Conservation (phyloP, 2,888 invertebrate species). For the Mimumesa dahlbomi region DNA sequence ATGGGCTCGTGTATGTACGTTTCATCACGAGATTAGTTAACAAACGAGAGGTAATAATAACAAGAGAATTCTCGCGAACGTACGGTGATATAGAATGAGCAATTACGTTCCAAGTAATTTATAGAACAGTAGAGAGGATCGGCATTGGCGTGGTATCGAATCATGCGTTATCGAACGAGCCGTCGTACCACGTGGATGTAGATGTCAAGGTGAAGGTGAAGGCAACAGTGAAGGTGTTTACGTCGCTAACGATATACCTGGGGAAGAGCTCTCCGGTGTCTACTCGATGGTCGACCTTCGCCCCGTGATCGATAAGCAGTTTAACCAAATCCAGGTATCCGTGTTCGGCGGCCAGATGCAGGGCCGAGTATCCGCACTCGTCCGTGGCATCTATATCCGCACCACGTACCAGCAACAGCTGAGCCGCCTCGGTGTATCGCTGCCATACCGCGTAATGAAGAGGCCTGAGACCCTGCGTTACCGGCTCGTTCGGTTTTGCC, state of each 20-base stretch:
- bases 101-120: not conserved
- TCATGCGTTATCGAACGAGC: too few species aligned
- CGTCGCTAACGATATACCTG: too few species aligned
- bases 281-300: slow-evolving; percentile 89
- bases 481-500: slow-evolving; percentile 90
- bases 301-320: slow-evolving; percentile 88
- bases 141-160: too few species aligned
- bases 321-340: slow-evolving; percentile 88
- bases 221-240: too few species aligned
- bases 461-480: slow-evolving; percentile 92
- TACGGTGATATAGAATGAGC: too few species aligned
- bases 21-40: not conserved
- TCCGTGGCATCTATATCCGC: slow-evolving; percentile 91
- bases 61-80: too few species aligned
- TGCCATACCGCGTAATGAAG: slow-evolving; percentile 97
- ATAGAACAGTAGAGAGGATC: not conserved
- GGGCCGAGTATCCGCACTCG: slow-evolving; percentile 94
- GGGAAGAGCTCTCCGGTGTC: slow-evolving; percentile 88
- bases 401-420: slow-evolving; percentile 89
- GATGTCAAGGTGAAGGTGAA: too few species aligned
- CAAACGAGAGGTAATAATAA: not conserved
- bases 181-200: too few species aligned
- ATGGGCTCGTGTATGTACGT: too few species aligned
- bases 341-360: slow-evolving; percentile 95
- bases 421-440: slow-evolving; percentile 89